phyloP scores from a whole-genome alignment of 2,113 vertebrate genomes.

The Suricata suricatta region DNA sequence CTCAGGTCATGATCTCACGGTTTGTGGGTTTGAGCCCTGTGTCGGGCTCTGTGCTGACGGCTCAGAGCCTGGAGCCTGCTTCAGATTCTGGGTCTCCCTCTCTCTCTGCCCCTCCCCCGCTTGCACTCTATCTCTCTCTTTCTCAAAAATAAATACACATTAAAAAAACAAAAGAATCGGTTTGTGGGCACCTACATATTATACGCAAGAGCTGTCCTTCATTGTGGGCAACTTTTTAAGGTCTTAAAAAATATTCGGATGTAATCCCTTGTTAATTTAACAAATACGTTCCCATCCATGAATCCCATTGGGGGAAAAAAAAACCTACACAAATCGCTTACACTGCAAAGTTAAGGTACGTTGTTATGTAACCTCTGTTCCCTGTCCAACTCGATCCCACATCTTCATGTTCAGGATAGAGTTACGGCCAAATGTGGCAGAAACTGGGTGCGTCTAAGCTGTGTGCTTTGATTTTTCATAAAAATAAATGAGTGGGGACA shows the following conservation, averaged over 20 bases:
- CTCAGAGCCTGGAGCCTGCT: too few relatives aligned
- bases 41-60: too few relatives aligned
- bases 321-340: not conserved
- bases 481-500: not conserved
- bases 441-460: not conserved
- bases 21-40: too few relatives aligned
- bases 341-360: not conserved
- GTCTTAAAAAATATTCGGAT: not conserved
- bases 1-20: too few relatives aligned
- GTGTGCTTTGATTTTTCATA: not conserved
- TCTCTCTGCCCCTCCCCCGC: too few relatives aligned
- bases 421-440: not conserved
- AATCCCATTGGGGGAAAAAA: not conserved
- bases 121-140: too few relatives aligned
- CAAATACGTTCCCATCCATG: not conserved
- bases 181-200: not conserved
- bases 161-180: not conserved
- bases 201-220: not conserved
- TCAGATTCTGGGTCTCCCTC: too few relatives aligned
- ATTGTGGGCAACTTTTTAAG: not conserved
- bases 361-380: not conserved
- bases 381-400: not conserved
- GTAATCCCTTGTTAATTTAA: slow-evolving; percentile 14
- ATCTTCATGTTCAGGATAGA: not conserved
- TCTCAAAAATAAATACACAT: too few relatives aligned